Conservation (phyloP, 2,888 invertebrate genomes). For the Alloscopus bannaensis region DNA sequence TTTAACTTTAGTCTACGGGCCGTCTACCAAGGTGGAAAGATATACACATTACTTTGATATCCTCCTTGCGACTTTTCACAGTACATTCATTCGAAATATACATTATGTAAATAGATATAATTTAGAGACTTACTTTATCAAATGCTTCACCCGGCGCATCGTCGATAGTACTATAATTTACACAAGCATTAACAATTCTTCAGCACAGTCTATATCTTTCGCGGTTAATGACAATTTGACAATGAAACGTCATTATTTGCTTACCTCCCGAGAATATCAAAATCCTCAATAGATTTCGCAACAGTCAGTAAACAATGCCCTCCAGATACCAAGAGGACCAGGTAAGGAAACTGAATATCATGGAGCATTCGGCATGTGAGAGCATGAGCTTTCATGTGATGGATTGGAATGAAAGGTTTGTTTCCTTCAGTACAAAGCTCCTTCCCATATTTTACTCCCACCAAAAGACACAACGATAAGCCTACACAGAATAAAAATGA, state of each 20-base stretch:
- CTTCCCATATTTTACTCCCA: slow-evolving; percentile 90
- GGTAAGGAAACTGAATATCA: slow-evolving; percentile 88
- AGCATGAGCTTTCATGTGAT: slow-evolving; percentile 99
- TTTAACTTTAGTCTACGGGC: slow-evolving; percentile 89
- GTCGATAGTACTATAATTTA: slow-evolving; percentile 80
- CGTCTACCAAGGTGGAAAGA: slow-evolving; percentile 78
- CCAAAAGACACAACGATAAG: slow-evolving; percentile 84
- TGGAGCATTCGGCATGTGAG: slow-evolving; percentile 87
- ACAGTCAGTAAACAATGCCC: slow-evolving; percentile 91
- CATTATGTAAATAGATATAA: slow-evolving; percentile 1
- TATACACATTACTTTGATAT: slow-evolving; percentile 12
- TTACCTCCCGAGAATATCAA: slow-evolving; percentile 83
- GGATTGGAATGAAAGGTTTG: slow-evolving; percentile 94
- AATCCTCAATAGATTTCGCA: slow-evolving; percentile 84
- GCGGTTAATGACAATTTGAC: background rate
- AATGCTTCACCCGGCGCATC: slow-evolving; percentile 95
- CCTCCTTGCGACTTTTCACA: background rate
- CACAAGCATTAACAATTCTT: background rate
- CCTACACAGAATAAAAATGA: slow-evolving; percentile 77
- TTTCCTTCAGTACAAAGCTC: slow-evolving; percentile 81
- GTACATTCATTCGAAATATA: too few species aligned
- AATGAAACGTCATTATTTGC: background rate
- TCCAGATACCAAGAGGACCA: slow-evolving; percentile 93
- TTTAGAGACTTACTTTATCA: slow-evolving; percentile 83
- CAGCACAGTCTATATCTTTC: background rate